A percentile compares a stretch with the other conserved stretches of the same genome.
phyloP scores from a whole-genome alignment of 1,140 invertebrate genomes.

The Psilanteris sp. region DNA sequence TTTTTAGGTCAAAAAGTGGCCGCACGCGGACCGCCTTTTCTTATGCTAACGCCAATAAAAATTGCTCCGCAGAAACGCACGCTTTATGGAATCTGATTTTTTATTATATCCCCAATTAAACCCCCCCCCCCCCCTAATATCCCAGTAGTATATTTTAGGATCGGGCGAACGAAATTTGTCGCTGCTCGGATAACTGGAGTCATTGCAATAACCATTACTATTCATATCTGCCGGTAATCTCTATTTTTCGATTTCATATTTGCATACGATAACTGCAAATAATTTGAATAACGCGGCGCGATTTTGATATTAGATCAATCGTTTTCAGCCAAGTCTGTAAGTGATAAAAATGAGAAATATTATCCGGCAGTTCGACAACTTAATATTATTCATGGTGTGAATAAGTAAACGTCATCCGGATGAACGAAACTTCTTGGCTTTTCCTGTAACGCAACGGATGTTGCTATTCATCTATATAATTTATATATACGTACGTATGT shows the following conservation, averaged over 20 bases:
- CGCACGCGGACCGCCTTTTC: neutral
- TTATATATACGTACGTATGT: too few species aligned
- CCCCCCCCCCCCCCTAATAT: too few species aligned
- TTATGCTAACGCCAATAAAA: neutral
- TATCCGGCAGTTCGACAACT: constrained; percentile 26
- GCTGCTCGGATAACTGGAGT: neutral
- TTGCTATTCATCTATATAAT: constrained; percentile 44
- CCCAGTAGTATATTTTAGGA: constrained; percentile 5
- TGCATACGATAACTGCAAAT: constrained; percentile 40
- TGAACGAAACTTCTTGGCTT: constrained; percentile 42
- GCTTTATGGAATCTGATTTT: constrained; percentile 7
- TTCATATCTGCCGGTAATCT: constrained; percentile 32
- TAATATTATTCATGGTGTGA: constrained; percentile 60
- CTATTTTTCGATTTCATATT: constrained; percentile 50
- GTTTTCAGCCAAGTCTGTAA: constrained; percentile 19
- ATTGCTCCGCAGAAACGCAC: neutral
- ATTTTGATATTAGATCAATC: constrained; percentile 45
- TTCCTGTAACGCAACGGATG: constrained; percentile 42
- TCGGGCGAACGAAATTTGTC: neutral
- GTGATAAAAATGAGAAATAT: constrained; percentile 40
- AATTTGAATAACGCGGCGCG: constrained; percentile 24
- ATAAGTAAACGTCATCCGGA: constrained; percentile 49
- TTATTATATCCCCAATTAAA: constrained; percentile 2
- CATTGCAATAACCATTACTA: constrained; percentile 45
- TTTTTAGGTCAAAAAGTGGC: constrained; percentile 26